Evolutionary conservation across 2,888 invertebrate genomes (phyloP).

Genomic region (Polydrusus pterygomalis): DNA sequence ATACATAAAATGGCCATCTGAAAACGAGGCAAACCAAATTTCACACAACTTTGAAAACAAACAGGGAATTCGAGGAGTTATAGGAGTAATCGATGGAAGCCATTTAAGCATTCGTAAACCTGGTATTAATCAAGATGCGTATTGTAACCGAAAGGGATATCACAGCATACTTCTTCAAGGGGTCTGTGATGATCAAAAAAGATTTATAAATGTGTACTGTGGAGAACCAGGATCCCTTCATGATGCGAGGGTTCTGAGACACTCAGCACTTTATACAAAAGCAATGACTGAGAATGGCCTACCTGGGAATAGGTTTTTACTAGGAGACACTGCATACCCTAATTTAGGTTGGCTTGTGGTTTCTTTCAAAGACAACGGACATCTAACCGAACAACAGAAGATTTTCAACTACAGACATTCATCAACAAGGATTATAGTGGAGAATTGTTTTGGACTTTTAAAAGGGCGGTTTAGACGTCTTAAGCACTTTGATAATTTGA

Average conservation of each 20-base stretch:
- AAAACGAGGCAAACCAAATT: not conserved
- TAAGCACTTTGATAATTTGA: constrained; percentile 42
- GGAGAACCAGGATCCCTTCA: constrained; percentile 56
- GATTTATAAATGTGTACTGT: constrained; percentile 50
- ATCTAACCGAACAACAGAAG: constrained; percentile 48
- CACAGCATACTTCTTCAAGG: constrained; percentile 55
- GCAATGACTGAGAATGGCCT: constrained; percentile 15
- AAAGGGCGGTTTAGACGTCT: constrained; percentile 56
- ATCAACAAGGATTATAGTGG: constrained; percentile 51
- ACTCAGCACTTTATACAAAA: constrained; percentile 52
- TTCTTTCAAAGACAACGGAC: constrained; percentile 55
- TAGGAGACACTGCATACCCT: constrained; percentile 57
- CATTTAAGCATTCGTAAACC: constrained; percentile 24
- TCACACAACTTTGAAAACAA: constrained; percentile 26
- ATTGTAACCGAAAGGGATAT: constrained; percentile 54
- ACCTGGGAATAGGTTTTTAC: constrained; percentile 9
- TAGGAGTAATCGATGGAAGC: constrained; percentile 24
- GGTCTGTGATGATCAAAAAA: constrained; percentile 42
- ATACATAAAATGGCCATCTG: constrained; percentile 16
- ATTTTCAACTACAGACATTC: constrained; percentile 54
- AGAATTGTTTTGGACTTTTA: constrained; percentile 56
- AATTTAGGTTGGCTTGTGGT: constrained; percentile 50
- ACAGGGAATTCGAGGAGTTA: constrained; percentile 5
- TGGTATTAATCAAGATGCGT: not conserved
- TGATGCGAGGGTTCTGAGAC: constrained; percentile 58